A percentile compares a stretch with the other conserved stretches of the same genome.
phyloP scores from a whole-genome alignment of 2,888 invertebrate species.

The Calameuta idolon region DNA sequence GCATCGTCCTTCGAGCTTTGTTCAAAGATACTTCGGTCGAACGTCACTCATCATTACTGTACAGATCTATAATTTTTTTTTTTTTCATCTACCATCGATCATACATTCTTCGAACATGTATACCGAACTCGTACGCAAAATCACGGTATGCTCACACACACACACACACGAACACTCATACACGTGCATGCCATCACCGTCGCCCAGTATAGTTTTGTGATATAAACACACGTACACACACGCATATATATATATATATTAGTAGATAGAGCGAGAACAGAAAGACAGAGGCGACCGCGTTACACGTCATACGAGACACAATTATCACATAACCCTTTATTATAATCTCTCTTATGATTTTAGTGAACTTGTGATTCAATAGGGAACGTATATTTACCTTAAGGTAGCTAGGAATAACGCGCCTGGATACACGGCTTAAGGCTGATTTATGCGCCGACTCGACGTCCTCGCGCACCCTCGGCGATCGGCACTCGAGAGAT shows the following conservation, averaged over 20 bases:
- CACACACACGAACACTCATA: neutral
- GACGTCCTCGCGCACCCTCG: neutral
- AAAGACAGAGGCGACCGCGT: neutral
- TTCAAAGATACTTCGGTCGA: constrained; percentile 58
- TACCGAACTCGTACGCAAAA: neutral
- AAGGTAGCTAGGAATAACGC: constrained; percentile 3
- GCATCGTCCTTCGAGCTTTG: neutral
- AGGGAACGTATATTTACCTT: constrained; percentile 49
- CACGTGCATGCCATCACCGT: constrained; percentile 14
- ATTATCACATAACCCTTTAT: neutral
- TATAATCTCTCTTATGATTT: constrained; percentile 23
- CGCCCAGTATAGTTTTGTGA: constrained; percentile 56
- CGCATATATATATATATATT: neutral
- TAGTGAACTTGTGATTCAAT: constrained; percentile 57
- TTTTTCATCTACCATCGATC: constrained; percentile 25
- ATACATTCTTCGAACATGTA: neutral
- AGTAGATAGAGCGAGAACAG: neutral
- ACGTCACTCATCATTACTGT: constrained; percentile 51
- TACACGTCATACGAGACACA: neutral
- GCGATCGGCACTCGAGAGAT: neutral
- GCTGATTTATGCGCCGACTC: constrained; percentile 49
- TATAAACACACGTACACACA: constrained; percentile 31
- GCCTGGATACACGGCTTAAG: constrained; percentile 46
- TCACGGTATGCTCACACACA: neutral
- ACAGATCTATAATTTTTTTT: constrained; percentile 21